A percentile compares a stretch with the other conserved stretches of the same genome.
Evolutionary conservation across 2,888 invertebrate genomes (phyloP).

Genomic region (Callosobruchus maculatus): DNA sequence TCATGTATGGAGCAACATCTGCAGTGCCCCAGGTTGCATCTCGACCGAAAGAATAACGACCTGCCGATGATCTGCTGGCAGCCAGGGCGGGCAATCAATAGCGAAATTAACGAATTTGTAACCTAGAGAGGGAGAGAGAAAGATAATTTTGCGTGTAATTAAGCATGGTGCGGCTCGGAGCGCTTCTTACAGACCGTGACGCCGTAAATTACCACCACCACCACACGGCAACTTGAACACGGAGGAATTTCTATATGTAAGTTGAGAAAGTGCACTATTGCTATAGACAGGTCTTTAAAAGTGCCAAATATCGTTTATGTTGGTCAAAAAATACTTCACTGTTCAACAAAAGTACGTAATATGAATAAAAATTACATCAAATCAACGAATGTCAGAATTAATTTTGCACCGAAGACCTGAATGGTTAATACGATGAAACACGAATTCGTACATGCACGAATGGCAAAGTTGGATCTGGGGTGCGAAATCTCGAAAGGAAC

Average conservation of each 20-base stretch:
- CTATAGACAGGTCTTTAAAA: too few species aligned
- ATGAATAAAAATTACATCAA: too few species aligned
- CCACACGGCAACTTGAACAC: neutral
- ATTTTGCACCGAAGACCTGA: too few species aligned
- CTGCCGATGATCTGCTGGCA: constrained; percentile 15
- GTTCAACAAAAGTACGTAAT: too few species aligned
- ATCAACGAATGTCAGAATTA: too few species aligned
- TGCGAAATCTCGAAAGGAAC: too few species aligned
- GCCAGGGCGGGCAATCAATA: constrained; percentile 29
- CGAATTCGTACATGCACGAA: too few species aligned
- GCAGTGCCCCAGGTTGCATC: neutral
- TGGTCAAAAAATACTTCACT: too few species aligned
- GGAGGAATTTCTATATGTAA: neutral
- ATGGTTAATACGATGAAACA: too few species aligned
- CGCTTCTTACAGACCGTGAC: constrained; percentile 44
- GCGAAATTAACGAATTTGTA: constrained; percentile 42
- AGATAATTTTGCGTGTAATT: constrained; percentile 48
- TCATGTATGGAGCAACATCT: neutral
- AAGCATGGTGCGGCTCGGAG: constrained; percentile 43
- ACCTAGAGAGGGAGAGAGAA: constrained; percentile 23
- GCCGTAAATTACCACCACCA: constrained; percentile 37
- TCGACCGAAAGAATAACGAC: neutral
- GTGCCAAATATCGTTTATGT: too few species aligned
- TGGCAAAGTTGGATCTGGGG: too few species aligned
- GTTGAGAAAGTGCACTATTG: neutral